These are phyloP conservation scores for Petaurus breviceps DNA, from an alignment of 2,113 vertebrate genomes.

Conservation along the genomic window DNA sequence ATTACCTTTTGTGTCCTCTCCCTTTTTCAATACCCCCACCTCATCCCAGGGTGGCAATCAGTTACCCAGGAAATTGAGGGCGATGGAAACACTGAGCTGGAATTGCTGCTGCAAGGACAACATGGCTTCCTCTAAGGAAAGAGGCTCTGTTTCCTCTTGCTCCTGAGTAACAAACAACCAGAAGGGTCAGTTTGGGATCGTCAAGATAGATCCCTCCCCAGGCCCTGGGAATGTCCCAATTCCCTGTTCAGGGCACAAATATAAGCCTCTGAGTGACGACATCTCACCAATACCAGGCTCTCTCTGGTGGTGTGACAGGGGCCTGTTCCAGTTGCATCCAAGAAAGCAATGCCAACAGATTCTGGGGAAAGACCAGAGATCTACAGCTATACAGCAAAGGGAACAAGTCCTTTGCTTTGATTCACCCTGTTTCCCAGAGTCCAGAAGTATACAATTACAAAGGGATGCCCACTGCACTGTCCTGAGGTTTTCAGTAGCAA, in stretches of 20 bases:
- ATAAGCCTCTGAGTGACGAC: not conserved
- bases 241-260: not conserved
- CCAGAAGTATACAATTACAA: not conserved
- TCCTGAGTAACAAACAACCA: constrained; percentile 70
- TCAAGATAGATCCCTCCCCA: not conserved
- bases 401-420: not conserved
- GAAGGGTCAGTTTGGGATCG: not conserved
- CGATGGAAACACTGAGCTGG: constrained; percentile 89
- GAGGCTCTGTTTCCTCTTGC: constrained; percentile 81
- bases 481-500: not conserved
- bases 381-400: not conserved
- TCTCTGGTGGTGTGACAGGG: constrained; percentile 29
- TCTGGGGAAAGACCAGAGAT: constrained; percentile 32
- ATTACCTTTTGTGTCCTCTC: not conserved
- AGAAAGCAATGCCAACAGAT: constrained; percentile 29
- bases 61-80: constrained; percentile 96
- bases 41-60: constrained; percentile 49
- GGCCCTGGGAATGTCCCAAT: not conserved
- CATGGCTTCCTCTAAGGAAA: constrained; percentile 85
- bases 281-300: constrained; percentile 65
- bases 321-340: constrained; percentile 10
- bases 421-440: not conserved
- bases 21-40: not conserved
- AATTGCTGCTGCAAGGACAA: constrained; percentile 86
- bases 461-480: not conserved